Evolutionary conservation across 2,113 vertebrate genomes (phyloP), one percentile per base, ranked within the genome.

Genomic region (Psittacara wagleri): DNA sequence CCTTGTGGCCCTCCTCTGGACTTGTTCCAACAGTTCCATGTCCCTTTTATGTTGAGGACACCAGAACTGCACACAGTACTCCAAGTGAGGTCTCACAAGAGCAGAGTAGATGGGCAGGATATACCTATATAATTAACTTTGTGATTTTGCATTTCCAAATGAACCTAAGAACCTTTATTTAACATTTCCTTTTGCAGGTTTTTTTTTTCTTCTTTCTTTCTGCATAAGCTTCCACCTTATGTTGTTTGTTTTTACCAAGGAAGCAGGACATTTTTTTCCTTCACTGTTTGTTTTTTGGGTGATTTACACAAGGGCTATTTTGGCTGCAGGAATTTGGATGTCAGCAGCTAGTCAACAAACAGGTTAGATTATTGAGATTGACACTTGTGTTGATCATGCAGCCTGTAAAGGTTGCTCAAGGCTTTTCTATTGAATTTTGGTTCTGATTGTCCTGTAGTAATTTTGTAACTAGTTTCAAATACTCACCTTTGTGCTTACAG

Each of bases 341-440:
- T 93, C 94, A 97, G 91, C 80, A 94, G 51, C 46, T 17, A 49
- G 46, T 54, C 83, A 97, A 43, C 80, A 83, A 92, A 81, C 25
- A 75, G 9, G 12, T 63, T 2, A 6, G 6, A 25, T 81, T 90
- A 78, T 63, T 86, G 49, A 54, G 61, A 46, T 29, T 59, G 37
- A 49, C 55, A 14, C 15, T 67, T 18, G 1, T 22, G 49, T 90
- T 14, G 7, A 70, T 84, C 64, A 39, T 9, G 8, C 10, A 82
- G 51, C 14, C 35, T 64, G 29, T 31, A 51, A 51, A 88, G 67
- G 15, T 91, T 90, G 18, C 63, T 86, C 59, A 86, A 83, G 73
- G 68, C 6, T 92, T 90, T 86, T 83, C 44, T 63, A 11, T 63
- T 70, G 25, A 74, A 63, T 88, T 66, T 63, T 20, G 11, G 16